Base-by-base conservation (phyloP, 2,888 invertebrate genomes). In the Malthinus seriepunctatus region DNA sequence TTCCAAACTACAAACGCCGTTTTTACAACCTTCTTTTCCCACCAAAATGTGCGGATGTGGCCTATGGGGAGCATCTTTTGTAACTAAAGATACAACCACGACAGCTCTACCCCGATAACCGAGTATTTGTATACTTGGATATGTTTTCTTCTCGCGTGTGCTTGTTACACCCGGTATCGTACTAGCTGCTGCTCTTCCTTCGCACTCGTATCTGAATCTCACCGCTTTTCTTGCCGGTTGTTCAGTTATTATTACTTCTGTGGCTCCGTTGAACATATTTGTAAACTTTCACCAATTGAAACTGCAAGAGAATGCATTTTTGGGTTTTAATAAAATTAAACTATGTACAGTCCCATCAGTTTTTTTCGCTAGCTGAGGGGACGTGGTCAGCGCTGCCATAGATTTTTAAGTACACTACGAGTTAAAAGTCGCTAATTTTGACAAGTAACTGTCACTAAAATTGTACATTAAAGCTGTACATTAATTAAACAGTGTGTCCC, bases 41-140 rank as follows among this genome's bases (percentile, higher is more conserved):
- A 97, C 97, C 68, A 97, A 84, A 80, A 95, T 95, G 81, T 97
- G 95, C 0, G 95, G 95, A 80, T 95, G 95, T 8, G 92, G 88
- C 88, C 81, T 86, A 79, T 90, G 89, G 0, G 94, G 95, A 23
- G 83, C 81, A 73, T 97, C 96, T 79, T 93, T 94, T 34, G 95
- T 95, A 57, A 97, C 95, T 78, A 96, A 97, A 0, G 95, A 96
- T n/a, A 96, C 96, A 9, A 97, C 93, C 48, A 96, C 91, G 57
- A 93, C 88, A 7, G 93, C 95, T 62, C 88, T 85, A 15, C 96
- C 95, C 68, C 84, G 84, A 78, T 93, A 91, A 52, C 92, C 92
- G 64, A 86, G 83, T 70, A 96, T 91, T 83, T 91, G 89, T 68
- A 97, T 94, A 32, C 91, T 89, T 59, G 97, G 97, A 80, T 87